phyloP scores from a whole-genome alignment of 2,113 vertebrate genomes.

The Poicephalus meyeri region DNA sequence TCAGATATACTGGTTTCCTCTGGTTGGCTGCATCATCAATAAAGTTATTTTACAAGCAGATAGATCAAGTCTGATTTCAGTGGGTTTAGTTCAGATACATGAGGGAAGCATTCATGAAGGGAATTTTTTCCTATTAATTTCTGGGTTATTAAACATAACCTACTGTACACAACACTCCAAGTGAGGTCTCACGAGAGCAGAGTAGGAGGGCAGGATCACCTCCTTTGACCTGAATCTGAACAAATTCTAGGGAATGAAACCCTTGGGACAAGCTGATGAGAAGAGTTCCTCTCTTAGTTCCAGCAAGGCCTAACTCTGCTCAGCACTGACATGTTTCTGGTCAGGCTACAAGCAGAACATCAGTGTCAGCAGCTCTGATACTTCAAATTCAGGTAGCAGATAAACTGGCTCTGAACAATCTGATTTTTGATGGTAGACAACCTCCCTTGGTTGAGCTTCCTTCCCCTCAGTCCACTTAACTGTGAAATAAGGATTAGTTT shows the following conservation, averaged over 20 bases:
- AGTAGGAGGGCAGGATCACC: no score
- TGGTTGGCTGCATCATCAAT: not conserved
- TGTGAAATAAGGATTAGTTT: not conserved
- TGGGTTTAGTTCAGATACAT: not conserved
- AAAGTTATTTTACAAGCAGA: not conserved
- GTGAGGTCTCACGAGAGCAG: no score
- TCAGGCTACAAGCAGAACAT: not conserved
- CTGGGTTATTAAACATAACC: not conserved
- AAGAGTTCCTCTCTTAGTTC: not conserved
- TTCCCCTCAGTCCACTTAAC: not conserved
- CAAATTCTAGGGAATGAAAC: not conserved
- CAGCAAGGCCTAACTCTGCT: not conserved
- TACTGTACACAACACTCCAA: no score
- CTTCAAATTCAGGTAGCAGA: not conserved
- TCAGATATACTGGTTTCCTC: not conserved
- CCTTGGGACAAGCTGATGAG: not conserved
- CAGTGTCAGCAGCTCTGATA: not conserved
- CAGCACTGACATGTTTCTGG: not conserved
- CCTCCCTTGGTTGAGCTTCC: not conserved
- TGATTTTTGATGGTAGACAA: not conserved
- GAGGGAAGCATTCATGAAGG: not conserved
- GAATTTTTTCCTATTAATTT: not conserved
- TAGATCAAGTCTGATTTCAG: not conserved
- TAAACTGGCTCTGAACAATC: not conserved
- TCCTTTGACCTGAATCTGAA: not conserved